Conservation (phyloP, 2,797 vertebrate genomes). For the Scomberomorus guttatus region DNA sequence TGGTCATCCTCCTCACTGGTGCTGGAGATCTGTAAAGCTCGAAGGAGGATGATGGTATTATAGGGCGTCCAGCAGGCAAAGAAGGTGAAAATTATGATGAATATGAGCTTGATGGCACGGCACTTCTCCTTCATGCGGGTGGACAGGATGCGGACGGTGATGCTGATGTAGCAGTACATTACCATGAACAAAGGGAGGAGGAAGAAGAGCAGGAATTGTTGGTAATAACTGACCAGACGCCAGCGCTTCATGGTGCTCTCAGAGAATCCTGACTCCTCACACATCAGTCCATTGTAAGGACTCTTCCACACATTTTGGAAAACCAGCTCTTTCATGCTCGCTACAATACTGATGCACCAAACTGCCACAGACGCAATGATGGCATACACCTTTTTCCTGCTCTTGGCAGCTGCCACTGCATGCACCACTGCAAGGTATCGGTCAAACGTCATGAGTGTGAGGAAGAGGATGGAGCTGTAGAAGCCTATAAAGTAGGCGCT, state of each 20-base stretch:
- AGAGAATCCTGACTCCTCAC: conserved; percentile 76
- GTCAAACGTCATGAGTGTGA: conserved; percentile 89
- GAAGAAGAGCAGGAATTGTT: conserved; percentile 87
- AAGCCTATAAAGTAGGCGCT: conserved; percentile 85
- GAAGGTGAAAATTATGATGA: conserved; percentile 85
- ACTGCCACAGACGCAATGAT: conserved; percentile 63
- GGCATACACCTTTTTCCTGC: conserved; percentile 78
- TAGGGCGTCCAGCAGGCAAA: conserved; percentile 88
- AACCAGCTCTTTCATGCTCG: conserved; percentile 84
- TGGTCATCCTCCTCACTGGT: rapidly evolving
- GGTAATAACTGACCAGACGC: conserved; percentile 81
- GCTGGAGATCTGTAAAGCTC: conserved; percentile 56
- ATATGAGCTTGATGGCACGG: conserved; percentile 85
- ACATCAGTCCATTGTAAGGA: conserved; percentile 25
- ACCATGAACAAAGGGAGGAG: conserved; percentile 82
- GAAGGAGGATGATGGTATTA: conserved; percentile 83
- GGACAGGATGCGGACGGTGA: conserved; percentile 80
- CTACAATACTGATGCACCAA: conserved; percentile 82
- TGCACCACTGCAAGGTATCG: conserved; percentile 89
- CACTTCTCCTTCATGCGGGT: conserved; percentile 85
- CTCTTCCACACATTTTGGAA: conserved; percentile 62
- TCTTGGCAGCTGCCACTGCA: conserved; percentile 78
- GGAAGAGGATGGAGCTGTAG: conserved; percentile 88
- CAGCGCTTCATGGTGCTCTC: conserved; percentile 68
- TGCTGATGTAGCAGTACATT: conserved; percentile 85